A percentile compares a stretch with the other conserved stretches of the same genome.
phyloP scores from a whole-genome alignment of 2,888 invertebrate species.

The Idaea straminata region DNA sequence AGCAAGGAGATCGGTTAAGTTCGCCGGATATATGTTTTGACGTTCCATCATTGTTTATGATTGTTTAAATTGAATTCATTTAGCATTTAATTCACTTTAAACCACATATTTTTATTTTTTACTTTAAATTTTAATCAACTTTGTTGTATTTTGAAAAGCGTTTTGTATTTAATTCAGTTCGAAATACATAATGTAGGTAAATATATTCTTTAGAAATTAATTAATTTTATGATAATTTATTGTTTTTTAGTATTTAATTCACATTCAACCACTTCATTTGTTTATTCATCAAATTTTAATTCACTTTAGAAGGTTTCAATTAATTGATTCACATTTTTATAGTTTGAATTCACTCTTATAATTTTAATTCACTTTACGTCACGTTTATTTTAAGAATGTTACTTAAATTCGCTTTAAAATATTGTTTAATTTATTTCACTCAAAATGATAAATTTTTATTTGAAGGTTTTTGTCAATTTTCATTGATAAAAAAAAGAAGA shows the following conservation, averaged over 20 bases:
- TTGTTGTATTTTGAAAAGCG: too few species aligned
- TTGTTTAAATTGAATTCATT: neutral
- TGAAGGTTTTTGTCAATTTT: too few species aligned
- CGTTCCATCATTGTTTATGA: constrained; percentile 60
- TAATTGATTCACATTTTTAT: neutral
- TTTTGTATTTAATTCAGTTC: too few species aligned
- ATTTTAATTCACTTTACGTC: neutral
- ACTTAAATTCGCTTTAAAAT: too few species aligned
- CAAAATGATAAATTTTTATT: too few species aligned
- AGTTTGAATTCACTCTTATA: neutral
- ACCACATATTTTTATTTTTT: constrained; percentile 29
- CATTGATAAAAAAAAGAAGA: too few species aligned
- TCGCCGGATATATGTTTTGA: constrained; percentile 58
- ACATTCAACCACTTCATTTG: neutral
- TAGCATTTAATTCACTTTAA: constrained; percentile 33
- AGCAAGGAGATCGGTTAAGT: constrained; percentile 59
- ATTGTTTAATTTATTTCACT: too few species aligned
- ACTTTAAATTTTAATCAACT: constrained; percentile 6
- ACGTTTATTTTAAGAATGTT: too few species aligned
- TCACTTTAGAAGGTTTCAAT: neutral
- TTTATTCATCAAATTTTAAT: neutral
- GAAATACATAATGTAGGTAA: too few species aligned
- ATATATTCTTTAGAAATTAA: too few species aligned
- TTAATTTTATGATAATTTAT: too few species aligned
- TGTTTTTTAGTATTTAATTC: too few species aligned